These are phyloP conservation scores for Pontoporia blainvillei DNA, from an alignment of 2,113 vertebrate species.

Conservation along the genomic window DNA sequence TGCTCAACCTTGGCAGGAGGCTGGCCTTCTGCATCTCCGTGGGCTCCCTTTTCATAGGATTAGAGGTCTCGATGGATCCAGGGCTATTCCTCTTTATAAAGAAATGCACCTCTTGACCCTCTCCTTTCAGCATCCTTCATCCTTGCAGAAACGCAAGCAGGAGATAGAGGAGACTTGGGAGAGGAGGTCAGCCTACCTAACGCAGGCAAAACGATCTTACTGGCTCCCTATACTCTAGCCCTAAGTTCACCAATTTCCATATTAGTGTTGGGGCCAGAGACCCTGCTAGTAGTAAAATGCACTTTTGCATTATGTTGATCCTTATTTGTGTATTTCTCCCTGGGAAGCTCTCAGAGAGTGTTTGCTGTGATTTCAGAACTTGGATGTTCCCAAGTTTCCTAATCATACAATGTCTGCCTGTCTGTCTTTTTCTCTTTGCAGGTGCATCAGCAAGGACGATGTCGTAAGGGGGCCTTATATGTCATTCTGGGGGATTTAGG, in stretches of 20 bases:
- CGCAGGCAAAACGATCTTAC: not conserved
- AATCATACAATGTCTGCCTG: not conserved
- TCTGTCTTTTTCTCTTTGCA: not conserved
- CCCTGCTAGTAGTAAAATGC: not conserved
- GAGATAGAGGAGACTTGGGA: not conserved
- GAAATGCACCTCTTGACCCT: not conserved
- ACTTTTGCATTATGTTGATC: not conserved
- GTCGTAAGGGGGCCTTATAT: not conserved
- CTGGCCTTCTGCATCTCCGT: not conserved
- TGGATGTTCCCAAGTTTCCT: not conserved
- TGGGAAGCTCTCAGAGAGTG: not conserved
- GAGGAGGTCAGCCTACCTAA: not conserved
- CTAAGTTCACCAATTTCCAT: not conserved
- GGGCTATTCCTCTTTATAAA: not conserved
- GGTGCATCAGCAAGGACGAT: not conserved
- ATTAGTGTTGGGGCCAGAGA: not conserved
- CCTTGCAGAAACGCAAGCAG: not conserved
- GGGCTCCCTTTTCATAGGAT: not conserved
- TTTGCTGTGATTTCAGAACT: not conserved
- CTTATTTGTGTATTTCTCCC: not conserved
- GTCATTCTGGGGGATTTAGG: not conserved
- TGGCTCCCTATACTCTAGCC: not conserved
- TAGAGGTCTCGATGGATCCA: not conserved
- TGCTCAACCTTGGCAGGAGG: not conserved
- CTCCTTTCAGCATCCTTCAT: not conserved